These are phyloP conservation scores for Drosophila subsilvestris DNA, from an alignment of 2,888 invertebrate genomes.

Conservation along the genomic window DNA sequence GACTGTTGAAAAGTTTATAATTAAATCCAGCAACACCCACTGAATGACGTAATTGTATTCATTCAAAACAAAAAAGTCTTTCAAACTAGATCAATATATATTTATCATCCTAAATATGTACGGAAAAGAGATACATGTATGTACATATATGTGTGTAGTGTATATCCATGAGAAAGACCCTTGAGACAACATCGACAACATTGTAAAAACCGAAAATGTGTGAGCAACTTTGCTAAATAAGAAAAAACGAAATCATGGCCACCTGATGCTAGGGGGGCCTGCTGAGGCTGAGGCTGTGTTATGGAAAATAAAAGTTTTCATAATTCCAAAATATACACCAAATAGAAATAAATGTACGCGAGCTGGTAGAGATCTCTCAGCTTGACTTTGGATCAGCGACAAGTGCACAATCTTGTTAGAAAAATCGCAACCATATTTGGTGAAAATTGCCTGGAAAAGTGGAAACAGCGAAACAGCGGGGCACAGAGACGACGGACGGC, in stretches of 20 bases:
- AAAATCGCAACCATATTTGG: constrained; percentile 81
- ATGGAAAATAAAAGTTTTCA: constrained; percentile 65
- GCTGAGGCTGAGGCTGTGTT: constrained; percentile 46
- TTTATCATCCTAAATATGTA: constrained; percentile 8
- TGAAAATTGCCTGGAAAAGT: constrained; percentile 68
- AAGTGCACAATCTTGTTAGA: constrained; percentile 75
- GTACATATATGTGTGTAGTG: background rate
- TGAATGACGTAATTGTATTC: constrained; percentile 64
- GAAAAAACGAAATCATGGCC: constrained; percentile 65
- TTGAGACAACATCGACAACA: constrained; percentile 40
- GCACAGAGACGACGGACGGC: constrained; percentile 40
- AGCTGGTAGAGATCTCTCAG: background rate
- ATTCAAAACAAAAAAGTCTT: constrained; percentile 57
- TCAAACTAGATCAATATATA: constrained; percentile 28
- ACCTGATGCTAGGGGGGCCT: constrained; percentile 10
- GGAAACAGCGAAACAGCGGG: constrained; percentile 37
- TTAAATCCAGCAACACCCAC: constrained; percentile 63
- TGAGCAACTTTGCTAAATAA: constrained; percentile 57
- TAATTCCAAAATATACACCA: constrained; percentile 60
- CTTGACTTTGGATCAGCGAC: constrained; percentile 34
- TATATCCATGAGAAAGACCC: constrained; percentile 33
- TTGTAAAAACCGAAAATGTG: constrained; percentile 19
- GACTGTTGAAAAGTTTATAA: constrained; percentile 42
- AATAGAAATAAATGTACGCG: constrained; percentile 19
- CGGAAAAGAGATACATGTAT: background rate